These are phyloP conservation scores for Heteromormyrus szaboi DNA, from an alignment of 2,797 vertebrate species.

Conservation along the genomic window DNA sequence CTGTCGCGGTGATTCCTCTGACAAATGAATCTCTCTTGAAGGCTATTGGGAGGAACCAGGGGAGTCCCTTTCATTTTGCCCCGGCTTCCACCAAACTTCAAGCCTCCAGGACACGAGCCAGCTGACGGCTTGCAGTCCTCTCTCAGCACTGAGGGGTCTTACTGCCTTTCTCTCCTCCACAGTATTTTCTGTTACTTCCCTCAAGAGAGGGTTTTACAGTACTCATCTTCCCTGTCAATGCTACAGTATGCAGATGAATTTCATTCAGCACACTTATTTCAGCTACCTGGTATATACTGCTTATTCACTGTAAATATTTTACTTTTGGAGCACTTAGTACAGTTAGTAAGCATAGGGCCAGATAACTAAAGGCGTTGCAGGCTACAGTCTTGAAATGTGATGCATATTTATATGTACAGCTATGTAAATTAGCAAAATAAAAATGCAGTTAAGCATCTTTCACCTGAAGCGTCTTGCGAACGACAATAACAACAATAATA, in stretches of 20 bases:
- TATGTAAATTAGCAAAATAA: background rate
- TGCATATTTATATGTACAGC: background rate
- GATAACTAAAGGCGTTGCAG: background rate
- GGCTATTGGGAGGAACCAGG: background rate
- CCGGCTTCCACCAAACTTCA: conserved; percentile 20
- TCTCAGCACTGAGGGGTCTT: conserved; percentile 27
- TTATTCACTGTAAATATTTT: background rate
- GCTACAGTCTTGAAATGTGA: background rate
- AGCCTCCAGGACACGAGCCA: conserved; percentile 26
- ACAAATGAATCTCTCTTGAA: conserved; percentile 13
- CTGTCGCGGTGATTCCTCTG: background rate
- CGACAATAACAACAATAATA: background rate
- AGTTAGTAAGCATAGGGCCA: background rate
- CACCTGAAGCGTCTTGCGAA: background rate
- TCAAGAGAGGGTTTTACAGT: background rate
- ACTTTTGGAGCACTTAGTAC: background rate
- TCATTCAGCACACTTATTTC: background rate
- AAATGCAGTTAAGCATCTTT: background rate
- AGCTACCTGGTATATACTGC: background rate
- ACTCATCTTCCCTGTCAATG: background rate
- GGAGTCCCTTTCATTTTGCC: background rate
- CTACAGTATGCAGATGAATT: background rate
- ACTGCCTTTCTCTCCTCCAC: conserved; percentile 23
- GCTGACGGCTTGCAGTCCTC: conserved; percentile 20
- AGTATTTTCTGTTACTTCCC: background rate